Percentiles rank a stretch among this genome's conserved stretches.
Conservation (phyloP, 2,888 invertebrate species). For the Cryptops parisi region DNA sequence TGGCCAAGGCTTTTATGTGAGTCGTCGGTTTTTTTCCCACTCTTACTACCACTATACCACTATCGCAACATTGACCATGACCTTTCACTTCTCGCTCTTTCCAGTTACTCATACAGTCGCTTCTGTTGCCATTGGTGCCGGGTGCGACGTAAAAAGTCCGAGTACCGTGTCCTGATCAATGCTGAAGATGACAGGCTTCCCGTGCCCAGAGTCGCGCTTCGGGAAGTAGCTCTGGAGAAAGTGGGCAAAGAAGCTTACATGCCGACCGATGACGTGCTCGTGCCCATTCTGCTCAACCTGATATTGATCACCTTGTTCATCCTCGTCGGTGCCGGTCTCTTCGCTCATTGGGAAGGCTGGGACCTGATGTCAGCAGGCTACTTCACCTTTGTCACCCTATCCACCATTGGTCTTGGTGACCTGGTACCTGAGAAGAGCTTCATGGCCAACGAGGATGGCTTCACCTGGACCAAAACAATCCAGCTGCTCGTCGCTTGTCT, state of each 20-base stretch:
- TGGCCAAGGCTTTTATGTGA: conserved; percentile 21
- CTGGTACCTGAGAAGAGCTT: conserved; percentile 28
- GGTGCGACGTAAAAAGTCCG: conserved; percentile 18
- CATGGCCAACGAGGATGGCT: background rate
- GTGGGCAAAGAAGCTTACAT: conserved; percentile 24
- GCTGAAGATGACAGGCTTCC: conserved; percentile 16
- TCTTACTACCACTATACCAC: no score
- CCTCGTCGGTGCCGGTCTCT: conserved; percentile 22
- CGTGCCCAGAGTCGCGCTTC: conserved; percentile 16
- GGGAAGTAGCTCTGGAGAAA: conserved; percentile 18
- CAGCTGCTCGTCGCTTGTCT: conserved; percentile 23
- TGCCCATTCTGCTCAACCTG: conserved; percentile 24
- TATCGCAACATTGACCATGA: no score
- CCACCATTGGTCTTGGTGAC: conserved; percentile 35
- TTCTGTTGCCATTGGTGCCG: conserved; percentile 22
- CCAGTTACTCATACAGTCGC: conserved; percentile 17
- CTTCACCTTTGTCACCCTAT: conserved; percentile 34
- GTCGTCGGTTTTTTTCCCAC: background rate
- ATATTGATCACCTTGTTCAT: conserved; percentile 22
- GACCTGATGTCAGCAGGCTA: conserved; percentile 24
- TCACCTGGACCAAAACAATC: background rate
- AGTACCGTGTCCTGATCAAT: no score
- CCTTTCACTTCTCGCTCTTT: no score
- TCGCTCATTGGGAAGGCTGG: conserved; percentile 24
- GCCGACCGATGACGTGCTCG: conserved; percentile 23